Evolutionary conservation across 2,797 vertebrate genomes (phyloP).

Genomic region (Phrynocephalus vlangalii): DNA sequence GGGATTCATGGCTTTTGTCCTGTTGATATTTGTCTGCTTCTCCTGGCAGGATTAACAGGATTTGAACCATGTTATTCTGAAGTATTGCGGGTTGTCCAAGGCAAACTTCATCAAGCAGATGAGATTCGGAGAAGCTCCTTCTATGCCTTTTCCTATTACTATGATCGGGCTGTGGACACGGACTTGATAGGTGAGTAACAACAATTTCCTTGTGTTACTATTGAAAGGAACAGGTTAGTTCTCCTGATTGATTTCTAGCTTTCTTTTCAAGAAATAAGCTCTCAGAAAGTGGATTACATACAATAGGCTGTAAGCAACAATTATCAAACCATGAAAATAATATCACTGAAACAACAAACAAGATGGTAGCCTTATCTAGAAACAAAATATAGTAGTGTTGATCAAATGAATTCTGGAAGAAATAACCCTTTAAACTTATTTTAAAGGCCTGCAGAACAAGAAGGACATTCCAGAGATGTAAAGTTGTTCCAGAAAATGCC

Average conservation of each 20-base stretch:
- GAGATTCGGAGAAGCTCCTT: constrained; percentile 92
- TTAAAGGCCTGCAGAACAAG: not conserved
- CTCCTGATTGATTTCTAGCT: not conserved
- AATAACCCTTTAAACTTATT: not conserved
- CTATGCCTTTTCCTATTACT: constrained; percentile 98
- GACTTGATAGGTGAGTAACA: constrained; percentile 89
- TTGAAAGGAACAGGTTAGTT: not conserved
- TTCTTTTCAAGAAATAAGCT: not conserved
- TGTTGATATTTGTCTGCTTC: constrained; percentile 35
- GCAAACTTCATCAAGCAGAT: constrained; percentile 91
- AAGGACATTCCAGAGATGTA: not conserved
- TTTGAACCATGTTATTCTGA: constrained; percentile 95
- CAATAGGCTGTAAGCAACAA: not conserved
- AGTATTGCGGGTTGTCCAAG: constrained; percentile 90
- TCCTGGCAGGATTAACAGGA: constrained; percentile 86
- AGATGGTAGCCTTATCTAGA: not conserved
- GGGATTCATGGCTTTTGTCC: not conserved
- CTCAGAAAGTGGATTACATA: not conserved
- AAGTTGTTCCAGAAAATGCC: not conserved
- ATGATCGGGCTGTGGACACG: constrained; percentile 92
- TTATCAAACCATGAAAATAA: not conserved
- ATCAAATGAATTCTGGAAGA: not conserved
- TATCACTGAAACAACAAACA: not conserved
- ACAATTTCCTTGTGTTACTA: constrained; percentile 4
- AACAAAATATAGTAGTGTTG: not conserved